Evolutionary conservation across 23 tunicate genomes (phyloP).

Genomic region (Phallusia fumigata): DNA sequence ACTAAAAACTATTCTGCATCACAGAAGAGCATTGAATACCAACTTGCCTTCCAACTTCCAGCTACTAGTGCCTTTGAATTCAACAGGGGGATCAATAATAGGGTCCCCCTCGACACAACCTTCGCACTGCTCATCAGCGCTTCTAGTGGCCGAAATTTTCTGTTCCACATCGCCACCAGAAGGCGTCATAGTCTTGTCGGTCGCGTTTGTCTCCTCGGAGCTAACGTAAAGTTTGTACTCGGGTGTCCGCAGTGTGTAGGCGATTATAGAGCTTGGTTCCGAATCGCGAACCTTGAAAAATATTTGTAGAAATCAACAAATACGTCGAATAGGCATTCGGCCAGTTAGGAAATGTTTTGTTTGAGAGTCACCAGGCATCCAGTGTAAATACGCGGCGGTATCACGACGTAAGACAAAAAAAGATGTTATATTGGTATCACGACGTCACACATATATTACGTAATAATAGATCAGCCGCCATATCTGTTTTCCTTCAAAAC

Average conservation of each 20-base stretch:
- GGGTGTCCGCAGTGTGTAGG: conserved; percentile 53
- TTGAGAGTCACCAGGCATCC: no score
- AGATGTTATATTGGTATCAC: no score
- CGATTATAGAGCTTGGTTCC: conserved; percentile 91
- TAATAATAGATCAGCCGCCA: no score
- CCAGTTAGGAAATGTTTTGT: no score
- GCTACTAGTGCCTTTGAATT: neutral
- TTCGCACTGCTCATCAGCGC: neutral
- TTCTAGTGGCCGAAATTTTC: neutral
- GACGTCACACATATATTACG: no score
- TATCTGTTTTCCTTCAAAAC: no score
- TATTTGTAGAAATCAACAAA: no score
- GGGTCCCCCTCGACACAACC: neutral
- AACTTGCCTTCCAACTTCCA: neutral
- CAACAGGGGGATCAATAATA: neutral
- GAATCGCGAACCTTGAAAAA: conserved; percentile 65
- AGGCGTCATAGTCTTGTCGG: neutral
- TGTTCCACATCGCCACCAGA: neutral
- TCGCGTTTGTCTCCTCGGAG: neutral
- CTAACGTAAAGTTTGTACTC: conserved; percentile 25
- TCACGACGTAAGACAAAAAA: no score
- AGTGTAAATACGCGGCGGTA: no score
- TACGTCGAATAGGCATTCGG: no score
- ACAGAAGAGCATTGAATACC: neutral
- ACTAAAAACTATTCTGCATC: no score